A percentile compares a stretch with the other conserved stretches of the same genome.
These are phyloP conservation scores for Holcopasites calliopsidis DNA, from an alignment of 1,140 invertebrate genomes.

Conservation along the genomic window DNA sequence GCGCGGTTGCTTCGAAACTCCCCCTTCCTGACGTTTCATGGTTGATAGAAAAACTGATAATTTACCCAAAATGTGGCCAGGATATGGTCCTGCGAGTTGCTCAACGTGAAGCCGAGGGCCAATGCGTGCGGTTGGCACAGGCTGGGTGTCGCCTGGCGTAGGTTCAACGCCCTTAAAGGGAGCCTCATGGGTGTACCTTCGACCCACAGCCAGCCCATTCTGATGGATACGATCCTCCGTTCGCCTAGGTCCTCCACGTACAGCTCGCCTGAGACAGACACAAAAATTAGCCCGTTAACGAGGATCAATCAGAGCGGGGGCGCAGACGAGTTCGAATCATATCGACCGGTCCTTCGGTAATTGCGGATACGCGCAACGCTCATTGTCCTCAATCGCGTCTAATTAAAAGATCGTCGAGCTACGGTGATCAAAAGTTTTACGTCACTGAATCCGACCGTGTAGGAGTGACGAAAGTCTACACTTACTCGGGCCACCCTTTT, in stretches of 20 bases:
- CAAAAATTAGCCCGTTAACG: slow-evolving; percentile 17
- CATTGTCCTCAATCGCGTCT: not conserved
- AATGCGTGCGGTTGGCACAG: slow-evolving; percentile 74
- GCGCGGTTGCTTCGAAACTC: too few species aligned
- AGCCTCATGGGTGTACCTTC: slow-evolving; percentile 76
- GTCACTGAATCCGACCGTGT: slow-evolving; percentile 47
- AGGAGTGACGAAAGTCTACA: too few species aligned
- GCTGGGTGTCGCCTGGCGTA: slow-evolving; percentile 75
- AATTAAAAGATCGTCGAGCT: slow-evolving; percentile 34
- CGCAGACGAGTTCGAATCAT: not conserved
- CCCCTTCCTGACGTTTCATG: not conserved
- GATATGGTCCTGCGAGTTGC: slow-evolving; percentile 71
- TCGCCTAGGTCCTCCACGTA: slow-evolving; percentile 77
- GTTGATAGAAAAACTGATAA: too few species aligned
- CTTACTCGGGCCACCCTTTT: too few species aligned
- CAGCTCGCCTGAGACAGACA: slow-evolving; percentile 77
- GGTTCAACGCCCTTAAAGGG: slow-evolving; percentile 78
- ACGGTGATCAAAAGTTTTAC: slow-evolving; percentile 47
- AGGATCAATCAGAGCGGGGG: slow-evolving; percentile 12
- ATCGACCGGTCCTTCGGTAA: slow-evolving; percentile 12
- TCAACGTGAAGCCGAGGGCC: slow-evolving; percentile 76
- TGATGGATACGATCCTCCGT: slow-evolving; percentile 74
- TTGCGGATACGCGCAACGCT: slow-evolving; percentile 26
- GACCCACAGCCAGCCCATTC: slow-evolving; percentile 78
- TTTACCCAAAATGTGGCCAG: slow-evolving; percentile 78